Conservation (phyloP, 2,113 vertebrate genomes). For the Eulacestoma nigropectus region DNA sequence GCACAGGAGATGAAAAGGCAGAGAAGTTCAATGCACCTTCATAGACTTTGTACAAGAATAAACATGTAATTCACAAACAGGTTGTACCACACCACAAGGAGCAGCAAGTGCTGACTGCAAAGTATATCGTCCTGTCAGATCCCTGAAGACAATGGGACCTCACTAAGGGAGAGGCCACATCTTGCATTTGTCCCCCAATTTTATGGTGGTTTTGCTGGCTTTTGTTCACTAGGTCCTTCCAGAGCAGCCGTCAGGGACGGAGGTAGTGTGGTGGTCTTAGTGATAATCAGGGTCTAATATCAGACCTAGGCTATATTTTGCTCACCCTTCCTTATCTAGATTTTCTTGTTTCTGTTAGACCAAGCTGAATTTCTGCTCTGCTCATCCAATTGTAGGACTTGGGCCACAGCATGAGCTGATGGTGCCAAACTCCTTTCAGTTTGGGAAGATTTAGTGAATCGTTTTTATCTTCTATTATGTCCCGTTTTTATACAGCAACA, state of each 20-base stretch:
- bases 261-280: not conserved
- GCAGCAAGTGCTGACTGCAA: conserved; percentile 1
- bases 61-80: conserved; percentile 33
- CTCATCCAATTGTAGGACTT: not conserved
- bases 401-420: not conserved
- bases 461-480: not conserved
- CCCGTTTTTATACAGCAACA: not conserved
- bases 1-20: conserved; percentile 16
- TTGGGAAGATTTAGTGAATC: not conserved
- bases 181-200: not conserved
- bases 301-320: not conserved
- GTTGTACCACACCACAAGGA: not conserved
- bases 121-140: not conserved
- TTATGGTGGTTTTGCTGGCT: not conserved
- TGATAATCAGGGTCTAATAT: not conserved
- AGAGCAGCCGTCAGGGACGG: accelerated
- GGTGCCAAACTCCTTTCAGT: not conserved
- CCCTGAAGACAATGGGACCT: not conserved
- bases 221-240: not conserved
- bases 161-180: not conserved
- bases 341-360: not conserved
- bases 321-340: not conserved
- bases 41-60: conserved; percentile 35
- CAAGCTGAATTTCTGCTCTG: not conserved
- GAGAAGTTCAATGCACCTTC: conserved; percentile 30